Percentiles rank a stretch among this genome's conserved stretches.
phyloP scores from a whole-genome alignment of 1,140 invertebrate species.

The Drosophila erecta region DNA sequence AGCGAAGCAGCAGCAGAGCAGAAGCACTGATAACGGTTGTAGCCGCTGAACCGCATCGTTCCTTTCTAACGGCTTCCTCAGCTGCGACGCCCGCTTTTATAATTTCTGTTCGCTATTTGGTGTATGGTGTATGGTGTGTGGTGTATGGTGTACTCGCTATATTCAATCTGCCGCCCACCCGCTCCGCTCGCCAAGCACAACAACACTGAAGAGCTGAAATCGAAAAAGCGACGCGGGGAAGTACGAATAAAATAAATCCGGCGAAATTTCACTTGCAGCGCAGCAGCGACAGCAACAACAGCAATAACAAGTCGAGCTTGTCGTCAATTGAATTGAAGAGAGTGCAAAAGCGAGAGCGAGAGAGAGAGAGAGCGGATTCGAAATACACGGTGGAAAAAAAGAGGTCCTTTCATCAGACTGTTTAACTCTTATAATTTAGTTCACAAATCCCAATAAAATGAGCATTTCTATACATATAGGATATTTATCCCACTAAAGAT shows the following conservation, averaged over 20 bases:
- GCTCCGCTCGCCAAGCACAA: slow-evolving; percentile 26
- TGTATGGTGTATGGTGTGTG: background rate
- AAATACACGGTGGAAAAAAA: slow-evolving; percentile 1
- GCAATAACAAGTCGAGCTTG: slow-evolving; percentile 33
- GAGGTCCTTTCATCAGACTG: background rate
- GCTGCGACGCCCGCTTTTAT: slow-evolving; percentile 36
- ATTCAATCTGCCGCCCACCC: background rate
- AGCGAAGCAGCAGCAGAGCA: slow-evolving; percentile 15
- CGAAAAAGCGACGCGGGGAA: slow-evolving; percentile 15
- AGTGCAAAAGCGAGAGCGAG: background rate
- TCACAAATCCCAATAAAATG: too few species aligned
- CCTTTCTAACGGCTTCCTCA: slow-evolving; percentile 30
- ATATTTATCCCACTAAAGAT: too few species aligned
- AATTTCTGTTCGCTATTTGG: background rate
- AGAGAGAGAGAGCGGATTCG: background rate
- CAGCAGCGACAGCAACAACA: background rate
- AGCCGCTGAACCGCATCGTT: slow-evolving; percentile 46
- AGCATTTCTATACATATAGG: too few species aligned
- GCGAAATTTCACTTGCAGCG: slow-evolving; percentile 47
- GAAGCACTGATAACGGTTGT: slow-evolving; percentile 37
- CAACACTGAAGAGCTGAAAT: slow-evolving; percentile 29
- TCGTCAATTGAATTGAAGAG: slow-evolving; percentile 14
- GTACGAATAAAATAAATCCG: slow-evolving; percentile 27
- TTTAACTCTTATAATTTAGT: background rate
- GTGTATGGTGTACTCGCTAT: background rate